phyloP scores from a whole-genome alignment of 1,140 invertebrate species.

The Ooceraea biroi region DNA sequence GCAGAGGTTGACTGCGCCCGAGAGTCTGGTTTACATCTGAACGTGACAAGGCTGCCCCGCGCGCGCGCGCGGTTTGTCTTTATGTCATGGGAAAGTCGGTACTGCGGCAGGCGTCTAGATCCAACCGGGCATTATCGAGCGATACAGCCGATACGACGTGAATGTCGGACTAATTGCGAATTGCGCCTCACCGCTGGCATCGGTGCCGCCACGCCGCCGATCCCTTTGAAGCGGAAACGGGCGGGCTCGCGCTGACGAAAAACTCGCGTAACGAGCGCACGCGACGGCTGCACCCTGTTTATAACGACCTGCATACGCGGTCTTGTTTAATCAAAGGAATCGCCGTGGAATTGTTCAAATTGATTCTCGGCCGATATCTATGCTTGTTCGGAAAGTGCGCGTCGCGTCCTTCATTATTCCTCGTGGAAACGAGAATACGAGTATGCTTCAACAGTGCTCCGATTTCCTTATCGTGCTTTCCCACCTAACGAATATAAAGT shows the following conservation, averaged over 20 bases:
- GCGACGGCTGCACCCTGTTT: constrained; percentile 6
- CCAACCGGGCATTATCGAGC: constrained; percentile 72
- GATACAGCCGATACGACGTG: constrained; percentile 61
- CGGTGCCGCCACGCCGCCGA: not conserved
- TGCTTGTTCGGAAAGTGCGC: not conserved
- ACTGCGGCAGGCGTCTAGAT: constrained; percentile 49
- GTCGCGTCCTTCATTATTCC: constrained; percentile 15
- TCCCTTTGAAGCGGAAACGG: constrained; percentile 70
- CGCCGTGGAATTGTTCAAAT: constrained; percentile 35
- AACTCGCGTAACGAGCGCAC: constrained; percentile 66
- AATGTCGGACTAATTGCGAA: constrained; percentile 75
- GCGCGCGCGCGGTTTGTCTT: constrained; percentile 81
- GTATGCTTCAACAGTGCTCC: constrained; percentile 3
- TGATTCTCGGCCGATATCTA: constrained; percentile 33
- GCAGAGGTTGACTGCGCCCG: constrained; percentile 74
- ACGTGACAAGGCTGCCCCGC: constrained; percentile 81
- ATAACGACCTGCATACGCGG: constrained; percentile 47
- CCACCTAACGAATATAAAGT: not conserved
- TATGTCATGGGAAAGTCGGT: constrained; percentile 82
- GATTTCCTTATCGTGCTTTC: not conserved
- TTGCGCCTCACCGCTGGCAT: constrained; percentile 26
- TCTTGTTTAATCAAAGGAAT: constrained; percentile 59
- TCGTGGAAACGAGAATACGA: not conserved
- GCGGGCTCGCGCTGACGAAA: constrained; percentile 45
- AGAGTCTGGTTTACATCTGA: constrained; percentile 81